phyloP scores from a whole-genome alignment of 1,140 invertebrate genomes.

The Melanaphis sacchari region DNA sequence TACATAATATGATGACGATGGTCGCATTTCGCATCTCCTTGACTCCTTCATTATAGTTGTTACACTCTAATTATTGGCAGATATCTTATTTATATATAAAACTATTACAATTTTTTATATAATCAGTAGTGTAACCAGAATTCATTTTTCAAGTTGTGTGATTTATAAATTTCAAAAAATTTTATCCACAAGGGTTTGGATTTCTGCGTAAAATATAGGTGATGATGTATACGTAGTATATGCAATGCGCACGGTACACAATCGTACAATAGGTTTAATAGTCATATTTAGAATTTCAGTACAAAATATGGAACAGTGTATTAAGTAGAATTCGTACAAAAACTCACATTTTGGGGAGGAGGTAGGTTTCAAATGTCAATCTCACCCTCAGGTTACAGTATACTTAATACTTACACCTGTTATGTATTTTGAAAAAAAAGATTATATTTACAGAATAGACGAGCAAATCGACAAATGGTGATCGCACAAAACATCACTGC shows the following conservation, averaged over 20 bases:
- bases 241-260: too few relatives aligned
- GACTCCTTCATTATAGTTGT: too few relatives aligned
- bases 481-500: background rate
- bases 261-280: too few relatives aligned
- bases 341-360: background rate
- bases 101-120: background rate
- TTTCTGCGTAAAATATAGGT: too few relatives aligned
- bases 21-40: too few relatives aligned
- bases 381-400: background rate
- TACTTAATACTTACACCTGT: too few relatives aligned
- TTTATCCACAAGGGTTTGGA: background rate
- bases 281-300: too few relatives aligned
- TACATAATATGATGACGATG: too few relatives aligned
- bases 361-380: background rate
- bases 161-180: background rate
- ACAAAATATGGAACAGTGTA: background rate
- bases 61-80: too few relatives aligned
- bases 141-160: background rate
- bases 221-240: too few relatives aligned
- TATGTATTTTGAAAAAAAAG: background rate
- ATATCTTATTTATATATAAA: background rate
- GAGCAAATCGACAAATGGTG: background rate
- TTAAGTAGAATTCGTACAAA: background rate
- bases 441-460: background rate
- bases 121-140: background rate